phyloP scores from a whole-genome alignment of 2,888 invertebrate genomes.

The Tenodera sinensis region DNA sequence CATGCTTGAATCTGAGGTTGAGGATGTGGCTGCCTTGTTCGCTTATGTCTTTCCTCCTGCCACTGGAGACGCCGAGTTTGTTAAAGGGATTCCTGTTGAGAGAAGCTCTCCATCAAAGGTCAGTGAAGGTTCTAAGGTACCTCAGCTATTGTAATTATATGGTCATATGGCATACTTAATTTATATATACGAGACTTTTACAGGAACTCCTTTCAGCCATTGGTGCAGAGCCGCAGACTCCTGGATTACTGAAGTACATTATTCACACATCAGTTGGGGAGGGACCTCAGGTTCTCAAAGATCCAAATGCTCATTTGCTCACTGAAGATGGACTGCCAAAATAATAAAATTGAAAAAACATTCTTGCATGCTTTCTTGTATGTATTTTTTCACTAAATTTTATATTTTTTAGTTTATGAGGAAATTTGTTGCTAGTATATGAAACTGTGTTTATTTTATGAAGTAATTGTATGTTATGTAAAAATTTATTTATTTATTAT shows the following conservation, averaged over 20 bases:
- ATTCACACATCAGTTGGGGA: conserved; percentile 80
- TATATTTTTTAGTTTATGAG: neutral
- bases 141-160: too few species aligned
- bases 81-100: conserved; percentile 54
- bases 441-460: too few species aligned
- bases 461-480: too few species aligned
- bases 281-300: conserved; percentile 59
- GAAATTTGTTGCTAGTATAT: neutral
- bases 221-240: conserved; percentile 45
- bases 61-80: conserved; percentile 47
- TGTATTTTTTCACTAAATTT: too few species aligned
- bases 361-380: neutral
- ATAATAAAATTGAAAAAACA: neutral
- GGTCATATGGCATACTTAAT: neutral
- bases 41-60: conserved; percentile 67
- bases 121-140: conserved; percentile 36
- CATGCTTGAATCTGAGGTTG: conserved; percentile 70
- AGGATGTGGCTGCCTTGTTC: conserved; percentile 63
- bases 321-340: conserved; percentile 50
- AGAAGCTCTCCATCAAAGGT: conserved; percentile 39
- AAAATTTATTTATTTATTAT: too few species aligned
- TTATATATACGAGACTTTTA: too few species aligned
- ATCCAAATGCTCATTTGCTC: conserved; percentile 47
- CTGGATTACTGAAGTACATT: conserved; percentile 70
- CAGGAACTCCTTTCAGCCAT: conserved; percentile 37